phyloP scores from a whole-genome alignment of 1,140 invertebrate genomes.

The Lepidurus apus region DNA sequence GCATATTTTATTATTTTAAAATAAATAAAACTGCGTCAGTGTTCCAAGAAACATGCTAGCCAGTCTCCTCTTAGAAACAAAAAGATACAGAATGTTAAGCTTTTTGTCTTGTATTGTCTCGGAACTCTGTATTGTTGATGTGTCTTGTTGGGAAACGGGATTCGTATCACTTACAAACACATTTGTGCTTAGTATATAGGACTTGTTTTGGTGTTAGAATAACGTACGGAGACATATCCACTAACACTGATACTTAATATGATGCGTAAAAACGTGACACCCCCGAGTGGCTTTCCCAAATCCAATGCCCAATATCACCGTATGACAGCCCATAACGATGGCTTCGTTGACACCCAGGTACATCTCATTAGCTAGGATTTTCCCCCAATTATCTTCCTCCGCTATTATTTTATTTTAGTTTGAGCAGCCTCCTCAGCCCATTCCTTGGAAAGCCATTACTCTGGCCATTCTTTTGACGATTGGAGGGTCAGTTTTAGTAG shows the following conservation, averaged over 20 bases:
- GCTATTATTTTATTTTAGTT: constrained; percentile 48
- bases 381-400: neutral
- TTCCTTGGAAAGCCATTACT: constrained; percentile 75
- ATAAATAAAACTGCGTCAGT: too few species aligned
- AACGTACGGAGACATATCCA: neutral
- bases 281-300: neutral
- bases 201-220: neutral
- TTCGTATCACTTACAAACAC: neutral
- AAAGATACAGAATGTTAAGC: too few species aligned
- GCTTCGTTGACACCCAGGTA: constrained; percentile 33
- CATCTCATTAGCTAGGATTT: neutral
- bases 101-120: too few species aligned
- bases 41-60: too few species aligned
- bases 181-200: neutral
- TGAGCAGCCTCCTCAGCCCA: constrained; percentile 53
- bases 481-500: constrained; percentile 64
- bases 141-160: too few species aligned
- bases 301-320: constrained; percentile 31
- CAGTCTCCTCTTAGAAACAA: too few species aligned
- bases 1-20: too few species aligned
- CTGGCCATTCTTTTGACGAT: constrained; percentile 68
- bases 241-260: neutral
- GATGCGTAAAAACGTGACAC: constrained; percentile 18
- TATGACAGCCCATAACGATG: constrained; percentile 34
- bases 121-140: too few species aligned